Base-by-base conservation (phyloP, 2,888 invertebrate genomes). In the Caenorhabditis wallacei region DNA sequence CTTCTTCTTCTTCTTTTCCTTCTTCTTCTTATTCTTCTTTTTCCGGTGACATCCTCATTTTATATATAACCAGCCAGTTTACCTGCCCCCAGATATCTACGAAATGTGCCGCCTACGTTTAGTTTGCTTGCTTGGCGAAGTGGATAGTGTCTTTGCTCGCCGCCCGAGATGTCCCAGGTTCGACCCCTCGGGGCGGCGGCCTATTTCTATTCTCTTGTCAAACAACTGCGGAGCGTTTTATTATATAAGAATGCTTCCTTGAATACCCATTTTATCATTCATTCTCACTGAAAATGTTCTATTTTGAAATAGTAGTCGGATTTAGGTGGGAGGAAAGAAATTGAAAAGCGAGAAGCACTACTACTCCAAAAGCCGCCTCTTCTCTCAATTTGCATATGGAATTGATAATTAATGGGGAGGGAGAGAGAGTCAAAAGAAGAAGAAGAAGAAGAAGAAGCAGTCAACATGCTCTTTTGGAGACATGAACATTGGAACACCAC, bases 321-420 rank as follows among this genome's bases (percentile, higher is more conserved):
- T 30, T 30, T 13, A n/a, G n/a, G n/a, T n/a, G n/a, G 43, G 11
- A 16, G 59, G 59, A 40, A 35, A 35, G 35, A 40, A 40, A 59
- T 43, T 48, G 46, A 48, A 48, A 48, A 48, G 46, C 46, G 46
- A 48, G 46, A 40, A 43, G 61, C 61, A 61, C 61, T 61, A 35
- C 51, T 48, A 24, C 3, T 30, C 43, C 56, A 24, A 54, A 54
- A 56, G 54, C 57, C 61, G 22, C 35, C 20, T 30, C 35, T 57
- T 30, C 43, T 59, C 59, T 43, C 61, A 63, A 72, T 72, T 72
- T 72, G 72, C 72, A 72, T 72, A 63, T 72, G 72, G 72, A 72
- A 72, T 72, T 72, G 72, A 72, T 72, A 72, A 72, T 72, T 72
- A 72, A 72, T 69, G 69, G 37, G 8, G 59, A 40, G 18, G 18